Base-by-base conservation (phyloP, 2,888 invertebrate species). In the Epirrhoe alternata region DNA sequence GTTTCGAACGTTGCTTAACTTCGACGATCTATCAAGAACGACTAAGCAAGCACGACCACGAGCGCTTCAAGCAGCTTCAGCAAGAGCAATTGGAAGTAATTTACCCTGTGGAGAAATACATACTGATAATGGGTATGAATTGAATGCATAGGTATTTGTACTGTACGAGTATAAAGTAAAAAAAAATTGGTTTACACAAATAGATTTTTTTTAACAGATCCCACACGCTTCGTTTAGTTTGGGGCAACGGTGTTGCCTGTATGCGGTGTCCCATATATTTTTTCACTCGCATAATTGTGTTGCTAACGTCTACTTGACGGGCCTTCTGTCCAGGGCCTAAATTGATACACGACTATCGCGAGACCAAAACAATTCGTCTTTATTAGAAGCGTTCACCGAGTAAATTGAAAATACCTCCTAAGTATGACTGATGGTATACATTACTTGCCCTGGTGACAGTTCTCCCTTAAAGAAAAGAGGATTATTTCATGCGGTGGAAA, bases 371-470 rank as follows among this genome's bases (percentile, higher is more conserved):
- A 86, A 92, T 92, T 86, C 83, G 81, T 91, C 92, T 90, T 88
- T 90, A 90, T 92, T 92, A 88, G 77, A 82, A 85, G 83, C 86
- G 84, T 84, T 82, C 87, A 80, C 83, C 76, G 77, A 79, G 88
- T 89, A 92, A 92, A 92, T 92, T 92, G 92, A 93, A 92, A 93
- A 90, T 86, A 90, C 85, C 82, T 84, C 78, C 89, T 92, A 92
- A 93, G 92, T 89, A 93, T 92, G 91, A 93, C 86, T 89, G 92
- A 93, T 93, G 90, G 84, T 86, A 78, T 82, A 86, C 87, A 92
- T 92, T 91, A 92, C 88, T 91, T 84, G 88, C 70, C 85, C 83
- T 80, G 83, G 82, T 86, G 91, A 91, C 92, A 90, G 86, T 86
- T 86, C 83, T 80, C 81, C 81, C 83, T 84, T 79, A 81, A 89